Evolutionary conservation across 2,113 vertebrate species (phyloP).

Genomic region (Redunca redunca): DNA sequence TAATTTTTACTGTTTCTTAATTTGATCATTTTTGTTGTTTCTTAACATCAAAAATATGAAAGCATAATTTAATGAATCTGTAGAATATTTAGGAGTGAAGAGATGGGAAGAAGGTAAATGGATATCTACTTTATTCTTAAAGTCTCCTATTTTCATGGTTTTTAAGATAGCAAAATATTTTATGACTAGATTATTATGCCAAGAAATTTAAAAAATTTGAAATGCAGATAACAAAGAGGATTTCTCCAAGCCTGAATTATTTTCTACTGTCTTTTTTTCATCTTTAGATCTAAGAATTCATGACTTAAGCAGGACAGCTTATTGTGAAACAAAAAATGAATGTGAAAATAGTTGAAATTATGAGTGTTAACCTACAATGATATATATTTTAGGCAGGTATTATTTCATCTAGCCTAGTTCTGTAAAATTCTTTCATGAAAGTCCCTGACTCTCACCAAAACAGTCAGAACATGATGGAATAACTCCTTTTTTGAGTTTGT

Average conservation of each 20-base stretch:
- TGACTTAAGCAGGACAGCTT: neutral
- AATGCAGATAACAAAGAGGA: neutral
- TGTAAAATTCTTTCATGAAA: slow-evolving; percentile 55
- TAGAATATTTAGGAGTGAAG: neutral
- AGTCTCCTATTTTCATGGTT: neutral
- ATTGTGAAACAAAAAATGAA: neutral
- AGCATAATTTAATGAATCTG: neutral
- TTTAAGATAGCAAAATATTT: slow-evolving; percentile 34
- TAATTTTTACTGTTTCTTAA: slow-evolving; percentile 55
- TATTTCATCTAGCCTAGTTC: slow-evolving; percentile 38
- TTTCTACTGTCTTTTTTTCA: neutral
- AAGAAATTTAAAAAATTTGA: neutral
- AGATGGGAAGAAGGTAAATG: neutral
- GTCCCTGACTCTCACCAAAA: slow-evolving; percentile 41
- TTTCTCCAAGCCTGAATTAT: neutral
- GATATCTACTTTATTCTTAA: neutral
- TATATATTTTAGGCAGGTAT: neutral
- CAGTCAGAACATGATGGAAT: slow-evolving; percentile 14
- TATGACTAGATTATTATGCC: neutral
- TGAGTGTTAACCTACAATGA: neutral
- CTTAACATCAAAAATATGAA: neutral
- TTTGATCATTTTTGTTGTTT: slow-evolving; percentile 26
- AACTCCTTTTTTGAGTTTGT: slow-evolving; percentile 19
- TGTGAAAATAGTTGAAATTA: neutral
- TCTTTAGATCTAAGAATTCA: neutral